Evolutionary conservation across 92 coral and sea anemone genomes (phyloP).

Genomic region (Zoanthus gigantus): DNA sequence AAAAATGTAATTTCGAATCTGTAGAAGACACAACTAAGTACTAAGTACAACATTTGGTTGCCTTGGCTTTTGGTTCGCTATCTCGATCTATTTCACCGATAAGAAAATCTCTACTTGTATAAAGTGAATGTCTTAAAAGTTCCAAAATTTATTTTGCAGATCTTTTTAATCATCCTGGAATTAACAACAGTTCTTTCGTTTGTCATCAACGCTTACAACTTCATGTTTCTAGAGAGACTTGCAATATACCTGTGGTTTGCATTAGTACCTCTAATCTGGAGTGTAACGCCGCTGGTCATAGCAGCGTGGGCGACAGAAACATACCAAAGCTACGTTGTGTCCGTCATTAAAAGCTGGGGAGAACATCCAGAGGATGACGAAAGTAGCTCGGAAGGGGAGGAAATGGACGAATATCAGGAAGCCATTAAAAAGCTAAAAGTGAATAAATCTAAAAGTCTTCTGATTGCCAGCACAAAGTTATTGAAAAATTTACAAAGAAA

Average conservation of each 20-base stretch:
- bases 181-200: constrained; percentile 92
- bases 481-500: constrained; percentile 77
- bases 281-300: constrained; percentile 88
- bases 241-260: constrained; percentile 96
- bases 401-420: constrained; percentile 91
- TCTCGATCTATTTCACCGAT: too few species aligned
- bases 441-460: constrained; percentile 79
- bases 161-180: constrained; percentile 86
- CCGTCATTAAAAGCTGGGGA: constrained; percentile 96
- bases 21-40: too few species aligned
- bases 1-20: too few species aligned
- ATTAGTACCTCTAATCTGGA: constrained; percentile 91
- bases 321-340: constrained; percentile 82
- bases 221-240: constrained; percentile 81
- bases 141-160: constrained; percentile 60
- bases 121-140: neutral
- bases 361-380: constrained; percentile 95
- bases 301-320: constrained; percentile 99
- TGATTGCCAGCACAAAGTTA: constrained; percentile 87
- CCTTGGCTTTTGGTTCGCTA: too few species aligned
- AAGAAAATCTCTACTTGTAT: neutral
- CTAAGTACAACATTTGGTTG: too few species aligned
- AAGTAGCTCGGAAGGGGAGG: constrained; percentile 89
- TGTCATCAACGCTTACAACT: constrained; percentile 94
- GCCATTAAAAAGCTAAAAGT: constrained; percentile 85